Evolutionary conservation across 2,888 invertebrate species (phyloP), one percentile per base, ranked within the genome.

Genomic region (Diogma glabrata): DNA sequence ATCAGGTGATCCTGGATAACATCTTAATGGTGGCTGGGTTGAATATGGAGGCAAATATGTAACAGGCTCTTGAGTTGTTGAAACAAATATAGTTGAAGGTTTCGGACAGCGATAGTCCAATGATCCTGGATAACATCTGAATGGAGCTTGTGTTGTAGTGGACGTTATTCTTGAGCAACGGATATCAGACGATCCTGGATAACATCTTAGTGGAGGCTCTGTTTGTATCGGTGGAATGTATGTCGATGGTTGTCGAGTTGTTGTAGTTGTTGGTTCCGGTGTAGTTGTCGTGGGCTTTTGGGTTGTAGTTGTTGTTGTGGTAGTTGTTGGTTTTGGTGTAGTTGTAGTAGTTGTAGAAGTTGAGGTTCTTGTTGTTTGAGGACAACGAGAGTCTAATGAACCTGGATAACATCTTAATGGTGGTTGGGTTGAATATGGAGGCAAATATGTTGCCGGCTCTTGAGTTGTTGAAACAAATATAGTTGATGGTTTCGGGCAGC

Each of bases 341-440:
- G 49, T n/a, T 45, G 19, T 20, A 4, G 46, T 24, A 7, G 46
- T 46, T 38, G 38, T 38, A 4, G n/a, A n/a, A n/a, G n/a, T n/a
- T n/a, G n/a, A n/a, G n/a, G n/a, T n/a, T n/a, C n/a, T n/a, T n/a
- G 38, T 38, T n/a, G 62, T 65, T 20, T 64, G 59, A 26, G 66
- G 63, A 50, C 66, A 67, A 19, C 64, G 57, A 3, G 65, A 63
- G 51, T 69, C 67, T 1, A 52, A 60, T 9, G 61, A 61, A 7
- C 69, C 69, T 3, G 67, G 67, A 54, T 53, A 73, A 69, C 55
- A 75, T 67, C 55, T 71, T 69, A 23, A 71, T 36, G 26, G 47
- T 24, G 20, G 57, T 61, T 48, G 58, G 6, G 51, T 64, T 4
- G 33, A n/a, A 7, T 33, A 40, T 54, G 14, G 57, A 50, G 57